Evolutionary conservation across 2,888 invertebrate species (phyloP).

Genomic region (Ctena decussata): DNA sequence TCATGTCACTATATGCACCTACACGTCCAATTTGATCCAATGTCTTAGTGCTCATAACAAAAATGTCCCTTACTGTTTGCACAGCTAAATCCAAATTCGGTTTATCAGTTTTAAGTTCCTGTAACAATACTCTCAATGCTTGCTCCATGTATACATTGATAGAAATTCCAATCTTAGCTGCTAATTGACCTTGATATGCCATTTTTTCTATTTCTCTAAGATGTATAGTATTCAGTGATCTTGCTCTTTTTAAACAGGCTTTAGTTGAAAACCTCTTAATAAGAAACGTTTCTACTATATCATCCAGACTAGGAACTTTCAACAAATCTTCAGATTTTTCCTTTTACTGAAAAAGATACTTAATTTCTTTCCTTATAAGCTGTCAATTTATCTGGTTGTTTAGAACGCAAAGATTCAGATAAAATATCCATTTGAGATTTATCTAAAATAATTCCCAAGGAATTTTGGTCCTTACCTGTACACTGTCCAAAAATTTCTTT

Average conservation of each 20-base stretch:
- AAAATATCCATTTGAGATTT: too few species aligned
- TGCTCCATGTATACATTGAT: slow-evolving; percentile 31
- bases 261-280: not conserved
- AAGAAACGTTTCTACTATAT: too few species aligned
- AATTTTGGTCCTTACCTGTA: too few species aligned
- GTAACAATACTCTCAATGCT: slow-evolving; percentile 12
- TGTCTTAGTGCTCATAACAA: slow-evolving; percentile 45
- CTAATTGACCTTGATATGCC: slow-evolving; percentile 39
- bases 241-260: not conserved
- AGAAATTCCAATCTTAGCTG: slow-evolving; percentile 24
- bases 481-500: too few species aligned
- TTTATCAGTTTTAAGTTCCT: not conserved
- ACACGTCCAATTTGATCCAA: slow-evolving; percentile 38
- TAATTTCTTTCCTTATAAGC: too few species aligned
- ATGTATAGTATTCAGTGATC: not conserved
- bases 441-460: too few species aligned
- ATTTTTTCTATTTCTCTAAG: slow-evolving; percentile 24
- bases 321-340: too few species aligned
- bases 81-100: slow-evolving; percentile 24
- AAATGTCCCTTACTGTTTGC: slow-evolving; percentile 47
- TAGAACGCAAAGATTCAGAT: too few species aligned
- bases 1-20: slow-evolving; percentile 38
- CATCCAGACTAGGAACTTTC: too few species aligned
- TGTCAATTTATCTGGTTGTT: too few species aligned
- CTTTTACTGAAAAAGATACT: too few species aligned